Evolutionary conservation across 1,140 invertebrate species (phyloP).

Genomic region (Heliconius eleuchia): DNA sequence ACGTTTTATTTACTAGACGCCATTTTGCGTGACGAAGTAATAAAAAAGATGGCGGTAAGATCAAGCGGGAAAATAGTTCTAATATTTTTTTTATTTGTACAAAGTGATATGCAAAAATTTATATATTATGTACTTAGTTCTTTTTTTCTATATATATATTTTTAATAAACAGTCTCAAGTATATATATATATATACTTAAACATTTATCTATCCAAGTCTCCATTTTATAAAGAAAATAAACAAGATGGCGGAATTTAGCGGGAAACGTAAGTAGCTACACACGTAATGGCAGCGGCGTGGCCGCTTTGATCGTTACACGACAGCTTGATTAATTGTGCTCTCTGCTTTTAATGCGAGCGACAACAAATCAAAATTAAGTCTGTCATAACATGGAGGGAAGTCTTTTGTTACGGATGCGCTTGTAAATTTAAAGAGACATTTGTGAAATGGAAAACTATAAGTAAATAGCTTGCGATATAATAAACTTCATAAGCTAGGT

Average conservation of each 20-base stretch:
- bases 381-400: constrained; percentile 33
- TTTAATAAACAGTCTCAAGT: no score
- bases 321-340: constrained; percentile 40
- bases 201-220: background rate
- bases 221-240: constrained; percentile 35
- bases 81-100: background rate
- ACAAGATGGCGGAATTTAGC: constrained; percentile 56
- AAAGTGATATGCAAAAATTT: background rate
- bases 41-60: background rate
- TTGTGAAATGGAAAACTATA: background rate
- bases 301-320: constrained; percentile 41
- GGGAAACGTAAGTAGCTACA: constrained; percentile 18
- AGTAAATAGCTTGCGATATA: background rate
- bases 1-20: constrained; percentile 26
- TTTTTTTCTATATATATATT: no score
- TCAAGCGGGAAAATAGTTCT: background rate
- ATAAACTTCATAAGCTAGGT: background rate
- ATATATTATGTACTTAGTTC: no score
- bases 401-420: constrained; percentile 18
- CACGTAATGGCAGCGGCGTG: constrained; percentile 40
- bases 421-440: constrained; percentile 7
- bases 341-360: constrained; percentile 30
- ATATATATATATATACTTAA: background rate
- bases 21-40: background rate
- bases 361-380: constrained; percentile 40